Evolutionary conservation across 1,140 invertebrate genomes (phyloP).

Genomic region (Pantala flavescens): DNA sequence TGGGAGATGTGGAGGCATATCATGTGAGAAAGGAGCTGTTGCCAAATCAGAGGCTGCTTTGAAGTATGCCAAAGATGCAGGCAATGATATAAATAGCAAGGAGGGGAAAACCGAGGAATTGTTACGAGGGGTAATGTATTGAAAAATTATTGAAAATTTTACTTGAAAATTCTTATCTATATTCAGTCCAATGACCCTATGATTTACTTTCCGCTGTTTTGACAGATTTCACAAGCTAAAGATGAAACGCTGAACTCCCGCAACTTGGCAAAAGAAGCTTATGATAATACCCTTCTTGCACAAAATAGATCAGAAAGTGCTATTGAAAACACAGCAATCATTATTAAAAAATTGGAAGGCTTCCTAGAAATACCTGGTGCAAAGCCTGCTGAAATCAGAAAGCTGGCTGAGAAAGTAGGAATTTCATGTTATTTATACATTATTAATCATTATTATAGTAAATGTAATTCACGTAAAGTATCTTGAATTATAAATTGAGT

Average conservation of each 20-base stretch:
- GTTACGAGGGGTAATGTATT: slow-evolving; percentile 43
- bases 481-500: no score
- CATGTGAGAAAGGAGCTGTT: slow-evolving; percentile 80
- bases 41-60: slow-evolving; percentile 76
- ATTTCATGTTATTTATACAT: not conserved
- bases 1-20: slow-evolving; percentile 76
- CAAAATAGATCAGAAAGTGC: slow-evolving; percentile 46
- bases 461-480: no score
- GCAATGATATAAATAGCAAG: slow-evolving; percentile 65
- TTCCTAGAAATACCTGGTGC: slow-evolving; percentile 66
- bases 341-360: slow-evolving; percentile 59
- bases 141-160: not conserved
- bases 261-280: slow-evolving; percentile 46
- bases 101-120: slow-evolving; percentile 63
- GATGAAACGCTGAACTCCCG: slow-evolving; percentile 44
- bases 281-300: slow-evolving; percentile 41
- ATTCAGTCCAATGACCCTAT: not conserved
- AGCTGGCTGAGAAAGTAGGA: slow-evolving; percentile 60
- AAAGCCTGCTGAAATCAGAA: slow-evolving; percentile 68
- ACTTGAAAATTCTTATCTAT: not conserved
- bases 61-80: slow-evolving; percentile 72
- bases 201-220: slow-evolving; percentile 18
- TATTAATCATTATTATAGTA: not conserved
- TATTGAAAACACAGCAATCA: slow-evolving; percentile 39
- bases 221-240: slow-evolving; percentile 47